These are phyloP conservation scores for Emmelina monodactyla DNA, from an alignment of 2,888 invertebrate genomes.

Conservation along the genomic window DNA sequence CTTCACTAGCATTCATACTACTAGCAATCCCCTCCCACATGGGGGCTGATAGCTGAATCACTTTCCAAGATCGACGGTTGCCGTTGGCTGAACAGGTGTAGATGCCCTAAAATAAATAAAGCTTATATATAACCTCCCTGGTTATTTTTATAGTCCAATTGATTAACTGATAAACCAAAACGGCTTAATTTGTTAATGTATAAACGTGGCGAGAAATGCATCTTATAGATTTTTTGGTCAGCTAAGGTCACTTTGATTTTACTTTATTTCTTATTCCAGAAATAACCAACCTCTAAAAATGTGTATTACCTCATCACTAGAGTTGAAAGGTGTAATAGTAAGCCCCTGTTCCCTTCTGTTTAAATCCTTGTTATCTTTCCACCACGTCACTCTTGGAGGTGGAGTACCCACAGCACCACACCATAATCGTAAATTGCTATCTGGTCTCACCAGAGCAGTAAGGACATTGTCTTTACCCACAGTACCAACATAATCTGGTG, in stretches of 20 bases:
- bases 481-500: constrained; percentile 45
- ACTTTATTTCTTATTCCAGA: too few relatives aligned
- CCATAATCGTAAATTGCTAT: constrained; percentile 61
- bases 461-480: constrained; percentile 37
- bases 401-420: constrained; percentile 72
- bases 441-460: constrained; percentile 33
- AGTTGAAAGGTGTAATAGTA: constrained; percentile 41
- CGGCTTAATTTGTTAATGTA: too few relatives aligned
- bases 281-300: too few relatives aligned
- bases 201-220: too few relatives aligned
- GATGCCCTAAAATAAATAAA: constrained; percentile 77
- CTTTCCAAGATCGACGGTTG: constrained; percentile 48
- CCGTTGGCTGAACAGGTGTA: constrained; percentile 81
- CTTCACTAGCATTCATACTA: constrained; percentile 63
- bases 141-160: too few relatives aligned
- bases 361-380: constrained; percentile 53
- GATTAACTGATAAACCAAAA: too few relatives aligned
- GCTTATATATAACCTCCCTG: too few relatives aligned
- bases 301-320: constrained; percentile 37
- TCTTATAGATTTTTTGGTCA: too few relatives aligned
- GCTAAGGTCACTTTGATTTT: too few relatives aligned
- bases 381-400: constrained; percentile 68
- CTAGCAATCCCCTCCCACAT: constrained; percentile 60
- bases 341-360: constrained; percentile 37
- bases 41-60: constrained; percentile 44